A percentile compares a stretch with the other conserved stretches of the same genome.
Conservation (phyloP, 2,888 invertebrate genomes). For the Gymnocheta viridis region DNA sequence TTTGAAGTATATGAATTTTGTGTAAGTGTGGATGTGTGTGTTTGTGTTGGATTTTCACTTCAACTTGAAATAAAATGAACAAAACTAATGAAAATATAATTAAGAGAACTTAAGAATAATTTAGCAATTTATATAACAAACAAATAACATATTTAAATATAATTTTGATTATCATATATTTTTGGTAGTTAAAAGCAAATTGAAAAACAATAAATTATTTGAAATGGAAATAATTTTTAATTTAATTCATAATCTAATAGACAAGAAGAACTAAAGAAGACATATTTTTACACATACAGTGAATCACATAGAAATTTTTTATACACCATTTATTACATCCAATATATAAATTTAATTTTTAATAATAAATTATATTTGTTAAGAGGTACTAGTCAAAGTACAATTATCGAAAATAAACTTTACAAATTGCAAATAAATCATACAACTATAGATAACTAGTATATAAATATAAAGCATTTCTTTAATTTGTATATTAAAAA, state of each 20-base stretch:
- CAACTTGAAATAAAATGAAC: constrained; percentile 30
- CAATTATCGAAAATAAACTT: constrained; percentile 21
- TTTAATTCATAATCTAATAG: constrained; percentile 44
- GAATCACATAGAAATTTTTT: constrained; percentile 80
- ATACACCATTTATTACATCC: constrained; percentile 80
- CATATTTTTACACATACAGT: constrained; percentile 77
- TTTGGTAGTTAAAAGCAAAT: constrained; percentile 41
- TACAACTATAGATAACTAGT: constrained; percentile 33
- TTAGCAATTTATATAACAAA: constrained; percentile 60
- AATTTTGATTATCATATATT: constrained; percentile 9
- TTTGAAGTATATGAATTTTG: constrained; percentile 16
- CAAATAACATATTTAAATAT: constrained; percentile 40
- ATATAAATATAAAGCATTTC: constrained; percentile 47
- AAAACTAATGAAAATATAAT: constrained; percentile 2
- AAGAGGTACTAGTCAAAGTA: not conserved
- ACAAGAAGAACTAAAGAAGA: constrained; percentile 42
- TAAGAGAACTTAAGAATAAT: constrained; percentile 22
- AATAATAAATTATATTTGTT: constrained; percentile 47
- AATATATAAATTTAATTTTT: constrained; percentile 74
- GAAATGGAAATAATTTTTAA: constrained; percentile 26
- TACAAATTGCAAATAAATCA: constrained; percentile 39
- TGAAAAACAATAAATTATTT: constrained; percentile 33
- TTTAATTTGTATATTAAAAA: not conserved
- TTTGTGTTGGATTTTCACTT: constrained; percentile 43
- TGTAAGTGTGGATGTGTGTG: not conserved